Evolutionary conservation across 2,888 invertebrate species (phyloP).

Genomic region (Atrina japonica): DNA sequence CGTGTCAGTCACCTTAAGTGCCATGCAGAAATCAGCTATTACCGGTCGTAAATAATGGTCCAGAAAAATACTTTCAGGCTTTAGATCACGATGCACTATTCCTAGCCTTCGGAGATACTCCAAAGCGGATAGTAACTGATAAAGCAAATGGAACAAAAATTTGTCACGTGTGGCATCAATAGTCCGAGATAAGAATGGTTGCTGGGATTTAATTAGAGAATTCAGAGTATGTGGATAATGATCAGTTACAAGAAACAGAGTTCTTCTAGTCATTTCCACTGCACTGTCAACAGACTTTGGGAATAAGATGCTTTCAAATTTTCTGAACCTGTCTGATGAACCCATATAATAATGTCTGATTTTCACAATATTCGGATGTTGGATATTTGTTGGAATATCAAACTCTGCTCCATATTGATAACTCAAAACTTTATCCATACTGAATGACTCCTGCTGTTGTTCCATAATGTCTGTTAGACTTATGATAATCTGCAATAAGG

Average conservation of each 20-base stretch:
- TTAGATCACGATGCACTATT: slow-evolving; percentile 60
- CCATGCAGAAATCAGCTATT: slow-evolving; percentile 57
- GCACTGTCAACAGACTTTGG: slow-evolving; percentile 46
- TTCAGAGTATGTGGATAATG: slow-evolving; percentile 54
- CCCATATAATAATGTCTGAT: slow-evolving; percentile 58
- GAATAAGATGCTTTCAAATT: slow-evolving; percentile 48
- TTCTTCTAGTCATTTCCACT: slow-evolving; percentile 51
- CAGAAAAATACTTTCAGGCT: slow-evolving; percentile 61
- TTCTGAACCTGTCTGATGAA: slow-evolving; percentile 53
- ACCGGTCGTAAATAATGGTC: slow-evolving; percentile 53
- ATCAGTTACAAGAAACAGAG: slow-evolving; percentile 59
- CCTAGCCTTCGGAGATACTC: slow-evolving; percentile 49
- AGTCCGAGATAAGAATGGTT: slow-evolving; percentile 23
- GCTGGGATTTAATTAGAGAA: slow-evolving; percentile 40
- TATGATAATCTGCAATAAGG: slow-evolving; percentile 52
- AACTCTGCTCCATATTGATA: slow-evolving; percentile 52
- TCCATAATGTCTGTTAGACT: slow-evolving; percentile 45
- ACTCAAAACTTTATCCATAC: too few species aligned
- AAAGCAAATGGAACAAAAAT: slow-evolving; percentile 54
- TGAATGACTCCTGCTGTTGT: too few species aligned
- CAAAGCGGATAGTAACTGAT: slow-evolving; percentile 59
- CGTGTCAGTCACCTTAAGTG: slow-evolving; percentile 27
- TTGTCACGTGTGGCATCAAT: slow-evolving; percentile 36
- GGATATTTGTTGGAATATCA: slow-evolving; percentile 40
- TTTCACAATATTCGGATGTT: slow-evolving; percentile 55